Evolutionary conservation across 2,888 invertebrate species (phyloP).

Genomic region (Phengaris alcon): DNA sequence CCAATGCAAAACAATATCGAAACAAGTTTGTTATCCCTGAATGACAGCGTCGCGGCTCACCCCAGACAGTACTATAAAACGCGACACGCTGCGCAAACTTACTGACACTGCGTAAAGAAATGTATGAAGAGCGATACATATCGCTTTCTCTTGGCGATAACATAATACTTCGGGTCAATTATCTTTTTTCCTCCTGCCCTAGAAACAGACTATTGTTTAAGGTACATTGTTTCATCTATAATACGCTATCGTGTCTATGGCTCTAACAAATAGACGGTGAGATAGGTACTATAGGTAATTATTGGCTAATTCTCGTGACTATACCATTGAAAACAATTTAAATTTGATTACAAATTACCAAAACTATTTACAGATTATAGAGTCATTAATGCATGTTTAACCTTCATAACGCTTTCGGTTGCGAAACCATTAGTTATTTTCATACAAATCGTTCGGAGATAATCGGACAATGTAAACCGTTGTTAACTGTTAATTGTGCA

Average conservation of each 20-base stretch:
- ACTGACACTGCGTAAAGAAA: too few relatives aligned
- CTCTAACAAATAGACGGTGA: neutral
- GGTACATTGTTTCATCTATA: too few relatives aligned
- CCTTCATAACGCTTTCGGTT: constrained; percentile 18
- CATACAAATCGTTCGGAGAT: constrained; percentile 20
- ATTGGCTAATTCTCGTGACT: neutral
- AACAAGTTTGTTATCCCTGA: too few relatives aligned
- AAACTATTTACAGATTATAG: constrained; percentile 23
- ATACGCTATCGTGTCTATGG: neutral
- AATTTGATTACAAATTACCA: constrained; percentile 13
- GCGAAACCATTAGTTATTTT: constrained; percentile 9
- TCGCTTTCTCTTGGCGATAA: too few relatives aligned
- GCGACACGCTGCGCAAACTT: too few relatives aligned
- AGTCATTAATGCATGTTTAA: constrained; percentile 1
- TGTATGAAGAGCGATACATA: too few relatives aligned
- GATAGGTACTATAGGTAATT: neutral
- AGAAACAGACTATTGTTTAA: too few relatives aligned
- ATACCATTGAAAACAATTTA: neutral
- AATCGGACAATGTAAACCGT: constrained; percentile 33
- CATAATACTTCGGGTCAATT: too few relatives aligned
- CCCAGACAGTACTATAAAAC: too few relatives aligned
- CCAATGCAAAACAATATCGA: too few relatives aligned
- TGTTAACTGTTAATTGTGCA: constrained; percentile 46
- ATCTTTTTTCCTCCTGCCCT: too few relatives aligned
- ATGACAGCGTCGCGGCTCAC: too few relatives aligned